Evolutionary conservation across 1,140 invertebrate genomes (phyloP), one percentile per base, ranked within the genome.

Genomic region (Trichogramma pretiosum): DNA sequence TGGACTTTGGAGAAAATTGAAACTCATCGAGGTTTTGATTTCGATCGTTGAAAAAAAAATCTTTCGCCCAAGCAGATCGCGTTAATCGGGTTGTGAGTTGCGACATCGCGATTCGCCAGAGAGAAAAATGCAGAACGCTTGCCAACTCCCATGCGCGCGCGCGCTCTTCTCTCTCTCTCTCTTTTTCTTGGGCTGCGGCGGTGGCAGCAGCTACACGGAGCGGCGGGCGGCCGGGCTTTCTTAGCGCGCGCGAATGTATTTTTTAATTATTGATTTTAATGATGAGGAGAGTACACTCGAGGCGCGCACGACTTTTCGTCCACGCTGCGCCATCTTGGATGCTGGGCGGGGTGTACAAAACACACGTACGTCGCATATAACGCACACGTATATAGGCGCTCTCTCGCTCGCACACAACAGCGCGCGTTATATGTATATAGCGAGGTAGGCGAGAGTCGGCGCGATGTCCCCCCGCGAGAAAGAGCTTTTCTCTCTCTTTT

Each of bases 211-310:
- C 32, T 3, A 13, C 11, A 13, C 22, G 10, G 13, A 16, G 17
- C 4, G 28, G 16, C 5, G 17, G 14, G 35, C 8, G 19, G 32
- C 24, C 26, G 43, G 18, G 17, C n/a, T n/a, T n/a, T n/a, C n/a
- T n/a, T n/a, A 13, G 41, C 30, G 23, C 26, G 39, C 36, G 49
- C 49, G 65, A 65, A 70, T 72, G 68, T 72, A 72, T 72, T 72
- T 72, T 72, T 72, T 72, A 72, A 70, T 72, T 72, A 72, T 72
- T 72, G 69, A 72, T 72, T 72, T 72, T 72, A 72, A 70, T 70
- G 69, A 70, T 65, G 65, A 70, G 68, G 65, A 64, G 64, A 62
- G 63, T 62, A 8, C 33, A 8, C 16, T n/a, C 33, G 49, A 42
- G 36, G 38, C 19, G 23, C 13, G 35, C 17, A 18, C 16, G 14